These are phyloP conservation scores for Rhagophthalmus giganteus DNA, from an alignment of 2,888 invertebrate genomes.

Conservation along the genomic window DNA sequence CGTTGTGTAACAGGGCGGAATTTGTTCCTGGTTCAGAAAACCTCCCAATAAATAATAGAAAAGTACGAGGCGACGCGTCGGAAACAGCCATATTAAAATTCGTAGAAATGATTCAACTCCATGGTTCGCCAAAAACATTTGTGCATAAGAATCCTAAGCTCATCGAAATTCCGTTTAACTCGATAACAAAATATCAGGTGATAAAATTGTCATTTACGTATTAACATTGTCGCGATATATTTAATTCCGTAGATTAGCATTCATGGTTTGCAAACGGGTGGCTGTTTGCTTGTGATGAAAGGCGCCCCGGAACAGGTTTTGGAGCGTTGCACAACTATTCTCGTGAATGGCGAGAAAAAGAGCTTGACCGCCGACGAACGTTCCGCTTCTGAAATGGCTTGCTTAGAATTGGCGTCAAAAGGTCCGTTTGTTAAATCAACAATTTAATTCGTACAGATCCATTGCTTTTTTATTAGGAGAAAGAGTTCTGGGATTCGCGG, in stretches of 20 bases:
- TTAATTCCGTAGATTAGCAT: slow-evolving; percentile 58
- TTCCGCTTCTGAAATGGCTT: slow-evolving; percentile 66
- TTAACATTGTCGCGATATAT: not conserved
- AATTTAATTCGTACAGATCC: not conserved
- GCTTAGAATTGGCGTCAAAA: slow-evolving; percentile 73
- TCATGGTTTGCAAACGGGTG: slow-evolving; percentile 61
- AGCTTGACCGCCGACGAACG: slow-evolving; percentile 60
- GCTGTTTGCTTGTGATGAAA: slow-evolving; percentile 70
- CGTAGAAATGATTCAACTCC: slow-evolving; percentile 60
- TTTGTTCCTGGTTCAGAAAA: slow-evolving; percentile 55
- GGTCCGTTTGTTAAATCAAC: no score
- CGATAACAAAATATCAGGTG: slow-evolving; percentile 70
- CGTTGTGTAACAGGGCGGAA: slow-evolving; percentile 74
- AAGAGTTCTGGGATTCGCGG: slow-evolving; percentile 84
- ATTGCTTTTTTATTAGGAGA: slow-evolving; percentile 64
- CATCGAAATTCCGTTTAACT: slow-evolving; percentile 70
- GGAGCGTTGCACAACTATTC: slow-evolving; percentile 67
- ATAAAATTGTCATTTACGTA: no score
- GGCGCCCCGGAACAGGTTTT: slow-evolving; percentile 75
- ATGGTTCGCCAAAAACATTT: slow-evolving; percentile 40
- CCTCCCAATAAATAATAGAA: slow-evolving; percentile 58
- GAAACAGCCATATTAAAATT: slow-evolving; percentile 71
- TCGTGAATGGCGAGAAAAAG: slow-evolving; percentile 60
- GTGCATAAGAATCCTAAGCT: slow-evolving; percentile 61
- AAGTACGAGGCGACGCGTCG: slow-evolving; percentile 70